A percentile compares a stretch with the other conserved stretches of the same genome.
These are phyloP conservation scores for Halotydeus destructor DNA, from an alignment of 1,140 invertebrate genomes.

Conservation along the genomic window DNA sequence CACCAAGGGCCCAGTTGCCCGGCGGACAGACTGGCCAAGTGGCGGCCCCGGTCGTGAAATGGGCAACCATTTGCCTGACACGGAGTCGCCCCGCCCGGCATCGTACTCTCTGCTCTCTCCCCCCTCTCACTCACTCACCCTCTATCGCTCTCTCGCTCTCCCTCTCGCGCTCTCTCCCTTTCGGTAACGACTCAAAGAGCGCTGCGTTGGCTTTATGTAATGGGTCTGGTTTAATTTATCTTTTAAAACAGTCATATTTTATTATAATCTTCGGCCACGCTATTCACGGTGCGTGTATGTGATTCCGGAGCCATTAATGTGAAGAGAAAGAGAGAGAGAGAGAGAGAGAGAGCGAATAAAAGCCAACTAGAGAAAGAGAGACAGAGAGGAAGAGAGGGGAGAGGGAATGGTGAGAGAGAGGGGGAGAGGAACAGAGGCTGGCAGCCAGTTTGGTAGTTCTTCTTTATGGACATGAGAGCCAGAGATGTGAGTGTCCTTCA, in stretches of 20 bases:
- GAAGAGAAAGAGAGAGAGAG: not conserved
- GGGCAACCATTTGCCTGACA: not conserved
- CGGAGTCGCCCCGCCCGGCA: too few species aligned
- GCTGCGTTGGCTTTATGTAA: too few species aligned
- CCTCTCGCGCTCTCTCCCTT: too few species aligned
- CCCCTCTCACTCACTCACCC: too few species aligned
- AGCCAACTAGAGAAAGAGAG: not conserved
- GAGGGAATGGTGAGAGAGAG: not conserved
- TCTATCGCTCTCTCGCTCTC: too few species aligned
- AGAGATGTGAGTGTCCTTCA: not conserved
- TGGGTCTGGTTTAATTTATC: too few species aligned
- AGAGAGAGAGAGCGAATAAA: not conserved
- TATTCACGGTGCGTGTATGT: too few species aligned
- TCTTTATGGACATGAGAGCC: not conserved
- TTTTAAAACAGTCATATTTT: too few species aligned
- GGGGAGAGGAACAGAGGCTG: not conserved
- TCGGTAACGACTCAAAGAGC: too few species aligned
- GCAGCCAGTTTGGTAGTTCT: not conserved
- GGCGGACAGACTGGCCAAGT: not conserved
- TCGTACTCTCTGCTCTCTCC: too few species aligned
- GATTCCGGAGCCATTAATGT: too few species aligned
- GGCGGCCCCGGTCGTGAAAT: not conserved
- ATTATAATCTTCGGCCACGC: too few species aligned
- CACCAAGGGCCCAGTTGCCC: not conserved
- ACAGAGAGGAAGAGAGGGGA: not conserved